Conservation (phyloP, 1,140 invertebrate genomes). For the Coboldia fuscipes region DNA sequence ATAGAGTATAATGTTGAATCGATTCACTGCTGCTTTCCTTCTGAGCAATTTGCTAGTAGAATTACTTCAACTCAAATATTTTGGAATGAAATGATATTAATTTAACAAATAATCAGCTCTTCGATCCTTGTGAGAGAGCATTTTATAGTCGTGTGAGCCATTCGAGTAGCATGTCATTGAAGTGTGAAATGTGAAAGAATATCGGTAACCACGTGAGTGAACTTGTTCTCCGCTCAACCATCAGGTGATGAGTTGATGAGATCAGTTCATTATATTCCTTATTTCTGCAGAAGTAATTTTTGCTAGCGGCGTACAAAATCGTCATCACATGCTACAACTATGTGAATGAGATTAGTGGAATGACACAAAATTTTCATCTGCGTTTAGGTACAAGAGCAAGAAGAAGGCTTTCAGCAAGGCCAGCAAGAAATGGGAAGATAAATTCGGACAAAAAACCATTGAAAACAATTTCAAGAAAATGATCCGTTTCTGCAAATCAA, state of each 20-base stretch:
- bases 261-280: background rate
- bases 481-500: slow-evolving; percentile 93
- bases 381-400: slow-evolving; percentile 91
- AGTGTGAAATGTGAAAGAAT: slow-evolving; percentile 8
- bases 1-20: no score
- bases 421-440: slow-evolving; percentile 96
- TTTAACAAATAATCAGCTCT: no score
- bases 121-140: slow-evolving; percentile 40
- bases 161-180: slow-evolving; percentile 4
- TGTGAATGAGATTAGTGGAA: no score
- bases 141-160: slow-evolving; percentile 22
- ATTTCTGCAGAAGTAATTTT: background rate
- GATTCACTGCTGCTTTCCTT: slow-evolving; percentile 22
- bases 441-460: slow-evolving; percentile 88
- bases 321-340: no score
- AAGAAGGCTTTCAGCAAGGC: slow-evolving; percentile 99
- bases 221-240: slow-evolving; percentile 38
- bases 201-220: slow-evolving; percentile 14
- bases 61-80: no score
- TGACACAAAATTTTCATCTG: background rate
- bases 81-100: no score
- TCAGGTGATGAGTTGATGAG: background rate
- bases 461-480: slow-evolving; percentile 94
- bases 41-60: no score
- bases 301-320: no score